Conservation (phyloP, 2,797 vertebrate species). For the Poecile montanus region DNA sequence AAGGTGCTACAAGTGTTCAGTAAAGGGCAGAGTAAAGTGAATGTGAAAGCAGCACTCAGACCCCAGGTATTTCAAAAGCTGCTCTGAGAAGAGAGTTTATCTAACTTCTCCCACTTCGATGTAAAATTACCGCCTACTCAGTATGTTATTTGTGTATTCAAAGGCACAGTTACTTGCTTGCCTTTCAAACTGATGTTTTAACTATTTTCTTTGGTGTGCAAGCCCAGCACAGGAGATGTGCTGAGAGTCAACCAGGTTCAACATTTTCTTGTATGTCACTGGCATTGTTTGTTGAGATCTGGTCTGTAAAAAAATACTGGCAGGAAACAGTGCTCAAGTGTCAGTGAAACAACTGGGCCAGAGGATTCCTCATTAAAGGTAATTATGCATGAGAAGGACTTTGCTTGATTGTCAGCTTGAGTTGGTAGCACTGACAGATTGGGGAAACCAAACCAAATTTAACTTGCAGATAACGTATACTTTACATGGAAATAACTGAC, state of each 20-base stretch:
- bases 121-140: neutral
- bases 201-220: neutral
- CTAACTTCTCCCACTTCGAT: neutral
- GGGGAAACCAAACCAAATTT: slow-evolving; percentile 14
- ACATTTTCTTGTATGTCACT: neutral
- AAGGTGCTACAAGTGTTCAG: neutral
- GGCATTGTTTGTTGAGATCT: neutral
- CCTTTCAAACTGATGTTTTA: slow-evolving; percentile 7
- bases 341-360: neutral
- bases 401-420: slow-evolving; percentile 2
- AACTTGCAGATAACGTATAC: neutral
- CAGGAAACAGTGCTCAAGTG: neutral
- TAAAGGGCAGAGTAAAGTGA: neutral
- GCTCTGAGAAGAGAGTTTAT: neutral
- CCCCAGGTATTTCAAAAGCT: neutral
- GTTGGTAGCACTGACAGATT: neutral
- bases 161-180: slow-evolving; percentile 13
- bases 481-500: neutral
- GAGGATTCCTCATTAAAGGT: neutral
- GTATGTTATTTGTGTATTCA: slow-evolving; percentile 30
- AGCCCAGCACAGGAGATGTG: neutral
- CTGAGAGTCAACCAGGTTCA: neutral
- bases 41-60: neutral
- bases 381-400: slow-evolving; percentile 10
- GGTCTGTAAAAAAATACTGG: neutral